Evolutionary conservation across 2,797 vertebrate genomes (phyloP).

Genomic region (Antrozous pallidus): DNA sequence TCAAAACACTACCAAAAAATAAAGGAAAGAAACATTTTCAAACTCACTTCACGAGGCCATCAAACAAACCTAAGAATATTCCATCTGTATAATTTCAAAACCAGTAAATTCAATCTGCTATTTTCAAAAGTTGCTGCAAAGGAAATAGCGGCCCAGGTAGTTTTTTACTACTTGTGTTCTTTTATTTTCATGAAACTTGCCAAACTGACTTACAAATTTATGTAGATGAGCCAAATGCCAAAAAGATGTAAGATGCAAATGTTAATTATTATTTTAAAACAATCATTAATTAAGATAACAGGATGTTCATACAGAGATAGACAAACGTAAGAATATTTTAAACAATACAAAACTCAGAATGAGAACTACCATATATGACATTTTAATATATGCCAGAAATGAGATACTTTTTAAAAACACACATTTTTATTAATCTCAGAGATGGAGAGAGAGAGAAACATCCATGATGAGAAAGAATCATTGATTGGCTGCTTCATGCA

Average conservation of each 20-base stretch:
- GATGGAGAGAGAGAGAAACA: no score
- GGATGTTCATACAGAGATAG: not conserved
- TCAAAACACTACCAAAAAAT: not conserved
- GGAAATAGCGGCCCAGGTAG: not conserved
- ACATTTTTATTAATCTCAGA: no score
- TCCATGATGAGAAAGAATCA: no score
- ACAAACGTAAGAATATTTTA: not conserved
- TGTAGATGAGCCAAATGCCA: not conserved
- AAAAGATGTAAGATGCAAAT: not conserved
- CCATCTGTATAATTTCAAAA: constrained; percentile 1
- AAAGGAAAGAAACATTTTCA: not conserved
- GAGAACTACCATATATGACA: not conserved
- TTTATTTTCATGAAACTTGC: not conserved
- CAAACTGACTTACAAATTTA: constrained; percentile 2
- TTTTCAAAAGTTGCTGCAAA: not conserved
- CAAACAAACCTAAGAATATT: not conserved
- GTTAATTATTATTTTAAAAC: constrained; percentile 7
- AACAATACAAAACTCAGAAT: not conserved
- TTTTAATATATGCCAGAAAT: not conserved
- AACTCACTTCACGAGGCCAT: not conserved
- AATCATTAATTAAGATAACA: constrained; percentile 1
- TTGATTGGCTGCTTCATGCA: no score
- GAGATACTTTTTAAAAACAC: not conserved
- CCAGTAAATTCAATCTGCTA: not conserved
- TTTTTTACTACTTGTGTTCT: not conserved